Conservation (phyloP, 2,888 invertebrate species). For the Margaritifera margaritifera region DNA sequence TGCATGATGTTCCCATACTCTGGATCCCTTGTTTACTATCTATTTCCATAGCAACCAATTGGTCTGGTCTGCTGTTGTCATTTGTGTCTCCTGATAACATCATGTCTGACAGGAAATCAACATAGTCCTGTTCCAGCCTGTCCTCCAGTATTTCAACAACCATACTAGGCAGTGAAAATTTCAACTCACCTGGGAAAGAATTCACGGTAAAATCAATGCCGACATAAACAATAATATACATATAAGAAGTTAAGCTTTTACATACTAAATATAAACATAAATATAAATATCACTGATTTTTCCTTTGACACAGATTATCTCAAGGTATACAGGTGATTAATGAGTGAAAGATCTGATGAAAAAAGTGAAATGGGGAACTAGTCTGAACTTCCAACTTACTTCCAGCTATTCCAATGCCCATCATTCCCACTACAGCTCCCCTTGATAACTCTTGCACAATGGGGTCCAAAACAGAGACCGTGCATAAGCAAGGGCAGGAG, state of each 20-base stretch:
- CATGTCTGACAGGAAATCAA: constrained; percentile 59
- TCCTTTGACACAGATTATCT: not conserved
- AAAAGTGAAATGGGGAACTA: too few species aligned
- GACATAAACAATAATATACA: too few species aligned
- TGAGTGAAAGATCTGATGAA: not conserved
- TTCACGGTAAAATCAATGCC: too few species aligned
- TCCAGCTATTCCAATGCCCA: too few species aligned
- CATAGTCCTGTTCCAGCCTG: constrained; percentile 62
- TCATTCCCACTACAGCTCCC: too few species aligned
- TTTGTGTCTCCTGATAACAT: constrained; percentile 41
- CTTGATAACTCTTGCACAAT: too few species aligned
- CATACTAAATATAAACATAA: too few species aligned
- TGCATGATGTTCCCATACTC: constrained; percentile 11
- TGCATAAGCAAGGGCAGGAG: too few species aligned
- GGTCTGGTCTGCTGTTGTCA: constrained; percentile 10
- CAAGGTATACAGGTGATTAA: not conserved
- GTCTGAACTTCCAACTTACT: too few species aligned
- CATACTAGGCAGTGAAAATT: constrained; percentile 62
- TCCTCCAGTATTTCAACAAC: constrained; percentile 68
- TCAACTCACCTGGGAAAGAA: constrained; percentile 58
- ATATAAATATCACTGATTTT: too few species aligned
- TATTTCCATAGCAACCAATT: not conserved
- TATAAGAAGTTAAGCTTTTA: too few species aligned
- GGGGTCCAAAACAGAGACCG: too few species aligned
- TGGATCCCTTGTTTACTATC: not conserved